Base-by-base conservation (phyloP, 2,888 invertebrate species). In the Orthonychiurus folsomi region DNA sequence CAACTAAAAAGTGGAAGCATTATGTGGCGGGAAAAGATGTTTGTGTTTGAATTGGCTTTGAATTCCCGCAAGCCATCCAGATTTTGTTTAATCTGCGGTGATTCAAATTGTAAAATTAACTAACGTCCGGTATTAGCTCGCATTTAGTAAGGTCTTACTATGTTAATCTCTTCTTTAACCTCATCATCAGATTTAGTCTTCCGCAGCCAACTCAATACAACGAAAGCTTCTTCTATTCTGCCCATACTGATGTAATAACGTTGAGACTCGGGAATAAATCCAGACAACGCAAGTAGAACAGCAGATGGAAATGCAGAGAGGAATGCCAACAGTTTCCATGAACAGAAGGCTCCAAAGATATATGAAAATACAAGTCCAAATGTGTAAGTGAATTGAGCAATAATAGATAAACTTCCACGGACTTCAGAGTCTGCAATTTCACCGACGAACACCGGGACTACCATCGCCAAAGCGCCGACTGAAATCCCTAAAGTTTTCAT, bases 391-490 rank as follows among this genome's bases (percentile, higher is more conserved):
- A 95, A 77, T 75, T 94, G 93, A 24, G 52, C 52, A 20, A 62
- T 26, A 25, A 28, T 20, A 3, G 26, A 24, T 5, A 62, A 20
- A 21, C 28, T 20, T 1, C 94, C 94, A 62, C 94, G 82, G 71
- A 91, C 85, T 26, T 86, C 84, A 71, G 86, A 88, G 71, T 91
- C 86, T 0, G 92, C 85, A 55, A 91, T 90, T 80, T 95, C 95
- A 52, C 85, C 86, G 3, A 86, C 87, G 75, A 90, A 91, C 67
- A 92, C 83, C 0, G 93, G 93, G 0, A 87, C 88, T 0, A 88
- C 86, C 21, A 90, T 85, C 73, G 89, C 90, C 74, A 87, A 87
- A 1, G 89, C 87, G 24, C 92, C 91, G 27, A 85, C 85, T 20
- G 87, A 85, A 50, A 87, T 75, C 25, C 90, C 91, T 1, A 24